Percentiles rank a stretch among this genome's conserved stretches.
Conservation (phyloP, 2,888 invertebrate genomes). For the Eurytoma californica region DNA sequence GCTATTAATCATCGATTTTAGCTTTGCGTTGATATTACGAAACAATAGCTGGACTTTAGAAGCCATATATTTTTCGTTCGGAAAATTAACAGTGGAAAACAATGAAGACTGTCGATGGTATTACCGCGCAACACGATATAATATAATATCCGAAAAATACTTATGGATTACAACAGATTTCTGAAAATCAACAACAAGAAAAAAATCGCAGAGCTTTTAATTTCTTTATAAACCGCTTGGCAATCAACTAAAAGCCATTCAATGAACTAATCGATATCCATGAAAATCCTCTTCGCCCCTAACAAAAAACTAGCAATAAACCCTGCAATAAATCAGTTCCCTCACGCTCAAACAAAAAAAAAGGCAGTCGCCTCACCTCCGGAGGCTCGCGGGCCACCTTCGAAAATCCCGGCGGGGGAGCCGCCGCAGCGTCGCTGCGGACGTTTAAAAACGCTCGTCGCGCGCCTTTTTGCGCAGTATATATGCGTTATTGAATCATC, state of each 20-base stretch:
- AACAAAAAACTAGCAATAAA: background rate
- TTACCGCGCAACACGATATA: too few species aligned
- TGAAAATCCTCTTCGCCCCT: background rate
- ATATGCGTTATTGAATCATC: slow-evolving; percentile 33
- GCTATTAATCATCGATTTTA: too few species aligned
- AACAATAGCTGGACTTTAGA: too few species aligned
- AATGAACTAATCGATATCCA: background rate
- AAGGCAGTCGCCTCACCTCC: background rate
- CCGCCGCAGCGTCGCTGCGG: background rate
- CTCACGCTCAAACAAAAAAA: background rate
- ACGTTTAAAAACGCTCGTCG: background rate
- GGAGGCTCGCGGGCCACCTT: background rate
- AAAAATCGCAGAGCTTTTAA: background rate
- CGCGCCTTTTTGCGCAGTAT: slow-evolving; percentile 7
- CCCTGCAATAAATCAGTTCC: background rate
- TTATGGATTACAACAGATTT: too few species aligned
- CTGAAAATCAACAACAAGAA: background rate
- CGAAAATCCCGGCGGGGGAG: background rate
- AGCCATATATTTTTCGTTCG: too few species aligned
- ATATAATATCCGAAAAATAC: too few species aligned
- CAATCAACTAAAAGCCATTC: background rate
- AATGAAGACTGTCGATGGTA: too few species aligned
- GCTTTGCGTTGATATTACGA: too few species aligned
- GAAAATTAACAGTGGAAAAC: too few species aligned
- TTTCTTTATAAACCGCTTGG: background rate